Evolutionary conservation across 2,797 vertebrate species (phyloP), one percentile per base, ranked within the genome.

Genomic region (Microtus agrestis): DNA sequence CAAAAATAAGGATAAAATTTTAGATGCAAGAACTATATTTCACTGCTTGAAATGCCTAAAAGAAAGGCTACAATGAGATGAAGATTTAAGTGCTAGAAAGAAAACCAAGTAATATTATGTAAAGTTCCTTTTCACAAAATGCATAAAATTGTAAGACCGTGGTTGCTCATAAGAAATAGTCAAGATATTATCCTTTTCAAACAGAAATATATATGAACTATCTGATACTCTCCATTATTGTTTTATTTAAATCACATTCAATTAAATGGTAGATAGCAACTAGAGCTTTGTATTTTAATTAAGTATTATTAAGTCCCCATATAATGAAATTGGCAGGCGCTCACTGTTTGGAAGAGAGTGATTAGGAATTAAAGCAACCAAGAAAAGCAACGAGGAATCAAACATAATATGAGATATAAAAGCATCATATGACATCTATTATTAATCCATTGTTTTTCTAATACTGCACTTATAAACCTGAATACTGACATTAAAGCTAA

Each of bases 161-260:
- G 67, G 89, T 95, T 97, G 80, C 19, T 15, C 23, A 61, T 94
- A 98, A 97, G 81, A 81, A 91, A 97, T 80, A 93, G 96, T 95
- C 97, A 96, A 82, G 91, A 92, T 78, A 71, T 34, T 89, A 97
- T 82, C 74, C 91, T 78, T 91, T 98, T 97, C 88, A 97, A 59
- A 96, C 31, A 97, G 79, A 98, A 98, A 98, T 94, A 95, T 87
- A 94, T 97, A 97, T 96, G 97, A 98, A 97, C 91, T 98, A 97
- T 91, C 69, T 98, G 95, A 96, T 97, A 79, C 98, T 97, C 92
- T 85, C 95, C 96, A 97, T 98, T 98, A 98, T 96, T 97, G 25
- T 87, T 98, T 98, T 98, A 98, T 98, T 98, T 98, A 97, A 98
- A 98, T 97, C 97, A 93, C 96, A 95, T 98, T 97, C 97, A 98